A percentile compares a stretch with the other conserved stretches of the same genome.
phyloP scores from a whole-genome alignment of 2,797 vertebrate species.

The Geotrypetes seraphini region DNA sequence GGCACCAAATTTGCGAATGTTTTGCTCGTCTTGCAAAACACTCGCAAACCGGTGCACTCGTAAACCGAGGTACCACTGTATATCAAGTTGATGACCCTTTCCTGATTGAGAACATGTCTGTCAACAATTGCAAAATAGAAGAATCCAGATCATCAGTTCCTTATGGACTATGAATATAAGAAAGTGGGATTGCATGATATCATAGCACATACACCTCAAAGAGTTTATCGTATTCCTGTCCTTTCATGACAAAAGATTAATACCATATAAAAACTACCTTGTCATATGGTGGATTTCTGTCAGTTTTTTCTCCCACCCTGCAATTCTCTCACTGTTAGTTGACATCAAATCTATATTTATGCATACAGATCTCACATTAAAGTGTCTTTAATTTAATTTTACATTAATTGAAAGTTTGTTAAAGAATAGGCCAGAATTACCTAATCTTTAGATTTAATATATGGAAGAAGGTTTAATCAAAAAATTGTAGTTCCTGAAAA shows the following conservation, averaged over 20 bases:
- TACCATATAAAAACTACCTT: neutral
- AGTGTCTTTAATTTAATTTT: slow-evolving; percentile 4
- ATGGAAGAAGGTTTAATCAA: neutral
- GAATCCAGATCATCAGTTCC: no score
- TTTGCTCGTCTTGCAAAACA: no score
- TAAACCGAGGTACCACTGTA: no score
- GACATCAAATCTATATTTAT: neutral
- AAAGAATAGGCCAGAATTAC: slow-evolving; percentile 2
- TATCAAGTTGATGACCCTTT: no score
- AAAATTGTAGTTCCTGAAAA: slow-evolving; percentile 3
- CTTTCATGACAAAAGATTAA: neutral
- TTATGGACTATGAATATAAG: no score
- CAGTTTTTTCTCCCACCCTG: no score
- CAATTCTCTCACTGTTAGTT: neutral
- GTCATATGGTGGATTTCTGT: neutral
- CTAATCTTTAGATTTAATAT: neutral
- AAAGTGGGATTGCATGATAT: no score
- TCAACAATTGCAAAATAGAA: no score
- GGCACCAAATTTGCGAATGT: no score
- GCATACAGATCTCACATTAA: neutral
- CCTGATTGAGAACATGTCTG: no score
- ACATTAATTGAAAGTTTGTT: slow-evolving; percentile 15
- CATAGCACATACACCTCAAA: neutral
- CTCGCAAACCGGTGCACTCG: no score
- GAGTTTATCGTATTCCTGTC: neutral